Base-by-base conservation (phyloP, 1,140 invertebrate species). In the Cotesia vestalis region DNA sequence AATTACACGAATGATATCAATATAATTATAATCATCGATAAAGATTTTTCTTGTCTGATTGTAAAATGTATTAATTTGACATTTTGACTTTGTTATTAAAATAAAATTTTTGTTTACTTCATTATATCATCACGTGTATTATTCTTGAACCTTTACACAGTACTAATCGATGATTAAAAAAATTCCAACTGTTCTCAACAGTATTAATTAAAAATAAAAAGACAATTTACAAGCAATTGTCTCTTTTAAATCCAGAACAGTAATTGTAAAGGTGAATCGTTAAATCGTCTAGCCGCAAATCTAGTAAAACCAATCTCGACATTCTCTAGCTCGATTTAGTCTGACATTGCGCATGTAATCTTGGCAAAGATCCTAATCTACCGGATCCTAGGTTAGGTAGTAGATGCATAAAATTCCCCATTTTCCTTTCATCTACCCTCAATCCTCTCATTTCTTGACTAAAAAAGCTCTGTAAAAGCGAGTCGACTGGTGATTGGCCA, bases 311-410 rank as follows among this genome's bases (percentile, higher is more conserved):
- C 60, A 71, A 63, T 71, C 69, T 55, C 34, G 38, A 46, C 40
- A 46, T 40, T 52, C 67, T 36, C 35, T 20, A 8, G 17, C 40
- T 46, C 59, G n/a, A 62, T 51, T 27, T 36, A 12, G 46, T 11
- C 35, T 17, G 51, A 17, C 17, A 51, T 27, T 61, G 61, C 59
- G 38, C 61, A 53, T 66, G 53, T 55, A 72, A 72, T 67, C 71
- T 66, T 72, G 64, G 71, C 64, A 67, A 60, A 72, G 64, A 51
- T 63, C 71, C 63, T 12, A 17, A 67, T 66, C 66, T 20, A 66
- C 20, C 14, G 14, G 46, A 72, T 20, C 52, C 27, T 27, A 27
- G 1, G 27, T 27, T 27, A 27, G 27, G 1, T 2, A 3, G 27
- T 17, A 52, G 60, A 35, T 66, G 55, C 55, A 71, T 35, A 46